Evolutionary conservation across 2,888 invertebrate genomes (phyloP).

Genomic region (Acanthosoma haemorrhoidale): DNA sequence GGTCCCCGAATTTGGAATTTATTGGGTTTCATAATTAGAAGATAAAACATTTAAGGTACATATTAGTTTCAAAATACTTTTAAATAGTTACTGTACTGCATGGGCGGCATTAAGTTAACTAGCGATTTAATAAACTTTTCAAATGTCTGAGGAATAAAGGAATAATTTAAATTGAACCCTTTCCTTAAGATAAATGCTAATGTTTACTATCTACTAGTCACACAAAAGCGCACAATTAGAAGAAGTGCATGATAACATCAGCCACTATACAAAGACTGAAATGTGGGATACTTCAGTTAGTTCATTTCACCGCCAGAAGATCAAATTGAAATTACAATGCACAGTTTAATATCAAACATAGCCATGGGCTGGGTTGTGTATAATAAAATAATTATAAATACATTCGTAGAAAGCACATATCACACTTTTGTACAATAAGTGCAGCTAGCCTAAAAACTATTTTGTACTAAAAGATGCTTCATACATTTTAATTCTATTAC

Average conservation of each 20-base stretch:
- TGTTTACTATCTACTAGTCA: background rate
- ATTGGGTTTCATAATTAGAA: background rate
- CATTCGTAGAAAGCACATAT: background rate
- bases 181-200: no score
- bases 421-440: background rate
- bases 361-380: no score
- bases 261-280: background rate
- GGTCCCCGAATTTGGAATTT: background rate
- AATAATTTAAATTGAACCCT: background rate
- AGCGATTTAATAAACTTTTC: background rate
- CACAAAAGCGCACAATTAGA: background rate
- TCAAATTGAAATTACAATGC: no score
- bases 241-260: background rate
- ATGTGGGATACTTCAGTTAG: background rate
- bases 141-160: no score
- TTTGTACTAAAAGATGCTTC: background rate
- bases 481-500: background rate
- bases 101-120: background rate
- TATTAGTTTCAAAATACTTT: background rate
- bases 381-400: background rate
- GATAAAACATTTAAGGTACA: conserved; percentile 3
- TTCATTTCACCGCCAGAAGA: no score
- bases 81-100: conserved; percentile 7
- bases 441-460: background rate
- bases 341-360: no score